Conservation (phyloP, 2,113 vertebrate genomes). For the Aegotheles bennettii region DNA sequence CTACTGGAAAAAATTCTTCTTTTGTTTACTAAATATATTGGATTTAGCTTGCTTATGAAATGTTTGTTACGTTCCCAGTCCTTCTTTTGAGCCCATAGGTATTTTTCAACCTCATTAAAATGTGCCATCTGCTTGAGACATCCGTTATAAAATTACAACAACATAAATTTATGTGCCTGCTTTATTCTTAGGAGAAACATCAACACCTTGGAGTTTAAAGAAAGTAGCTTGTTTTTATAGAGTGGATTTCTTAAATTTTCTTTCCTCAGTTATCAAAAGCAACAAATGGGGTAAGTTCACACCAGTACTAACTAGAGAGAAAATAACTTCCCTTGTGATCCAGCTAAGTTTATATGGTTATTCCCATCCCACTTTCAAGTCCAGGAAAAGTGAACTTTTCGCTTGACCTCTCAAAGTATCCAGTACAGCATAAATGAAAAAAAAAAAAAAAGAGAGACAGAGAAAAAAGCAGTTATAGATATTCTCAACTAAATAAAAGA, state of each 20-base stretch:
- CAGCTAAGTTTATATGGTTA: not conserved
- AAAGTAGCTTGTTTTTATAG: not conserved
- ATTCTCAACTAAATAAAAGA: not conserved
- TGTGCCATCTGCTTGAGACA: constrained; percentile 36
- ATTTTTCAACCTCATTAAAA: constrained; percentile 4
- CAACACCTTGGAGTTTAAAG: constrained; percentile 11
- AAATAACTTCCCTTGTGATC: not conserved
- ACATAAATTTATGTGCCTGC: not conserved
- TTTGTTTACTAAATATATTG: not conserved
- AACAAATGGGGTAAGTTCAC: not conserved
- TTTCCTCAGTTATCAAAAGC: not conserved
- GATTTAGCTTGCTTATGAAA: constrained; percentile 15
- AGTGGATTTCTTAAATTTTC: not conserved
- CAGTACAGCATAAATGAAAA: not conserved
- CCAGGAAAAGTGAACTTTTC: not conserved
- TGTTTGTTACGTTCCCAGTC: not conserved
- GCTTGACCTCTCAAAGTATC: not conserved
- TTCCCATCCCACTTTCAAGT: not conserved
- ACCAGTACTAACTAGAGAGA: not conserved
- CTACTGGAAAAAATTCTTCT: not conserved
- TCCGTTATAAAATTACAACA: not conserved
- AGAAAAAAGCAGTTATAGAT: fast-evolving
- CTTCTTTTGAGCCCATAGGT: not conserved
- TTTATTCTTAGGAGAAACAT: not conserved
- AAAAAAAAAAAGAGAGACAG: not conserved